These are phyloP conservation scores for Gnatocerus cornutus DNA, from an alignment of 2,888 invertebrate genomes.

Conservation along the genomic window DNA sequence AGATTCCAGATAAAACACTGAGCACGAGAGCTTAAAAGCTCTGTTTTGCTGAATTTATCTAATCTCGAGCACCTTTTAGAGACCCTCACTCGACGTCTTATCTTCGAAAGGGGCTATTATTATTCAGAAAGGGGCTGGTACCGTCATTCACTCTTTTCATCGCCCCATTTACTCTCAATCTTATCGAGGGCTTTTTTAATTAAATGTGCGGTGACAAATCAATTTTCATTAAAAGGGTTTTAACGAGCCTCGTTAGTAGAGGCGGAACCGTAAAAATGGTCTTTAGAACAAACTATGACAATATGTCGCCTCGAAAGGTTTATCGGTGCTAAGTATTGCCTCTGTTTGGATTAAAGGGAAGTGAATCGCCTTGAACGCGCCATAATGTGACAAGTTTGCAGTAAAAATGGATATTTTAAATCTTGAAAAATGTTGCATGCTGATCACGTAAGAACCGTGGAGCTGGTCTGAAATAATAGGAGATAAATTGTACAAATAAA, in stretches of 20 bases:
- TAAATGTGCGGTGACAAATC: conserved; percentile 25
- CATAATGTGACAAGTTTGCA: conserved; percentile 24
- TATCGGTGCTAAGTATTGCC: conserved; percentile 26
- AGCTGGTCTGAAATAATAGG: neutral
- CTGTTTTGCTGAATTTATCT: conserved; percentile 43
- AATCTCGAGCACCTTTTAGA: conserved; percentile 37
- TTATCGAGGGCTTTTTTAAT: conserved; percentile 29
- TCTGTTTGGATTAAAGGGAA: conserved; percentile 25
- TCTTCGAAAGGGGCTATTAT: conserved; percentile 22
- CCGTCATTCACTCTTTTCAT: conserved; percentile 28
- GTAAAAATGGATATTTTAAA: neutral
- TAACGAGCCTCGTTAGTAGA: neutral
- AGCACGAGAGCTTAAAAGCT: conserved; percentile 29
- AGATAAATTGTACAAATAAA: neutral
- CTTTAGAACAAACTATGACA: conserved; percentile 14
- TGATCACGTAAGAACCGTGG: neutral
- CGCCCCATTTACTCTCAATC: conserved; percentile 29
- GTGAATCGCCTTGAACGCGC: conserved; percentile 11
- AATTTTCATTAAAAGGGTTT: conserved; percentile 9
- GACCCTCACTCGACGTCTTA: conserved; percentile 28
- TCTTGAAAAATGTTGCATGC: conserved; percentile 1
- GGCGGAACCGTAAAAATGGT: neutral
- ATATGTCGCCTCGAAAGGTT: neutral
- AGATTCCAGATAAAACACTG: conserved; percentile 27
- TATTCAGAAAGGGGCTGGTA: conserved; percentile 1